Percentiles rank a stretch among this genome's conserved stretches.
Evolutionary conservation across 2,113 vertebrate genomes (phyloP).

Genomic region (Gnathonemus echidnorhynchus): DNA sequence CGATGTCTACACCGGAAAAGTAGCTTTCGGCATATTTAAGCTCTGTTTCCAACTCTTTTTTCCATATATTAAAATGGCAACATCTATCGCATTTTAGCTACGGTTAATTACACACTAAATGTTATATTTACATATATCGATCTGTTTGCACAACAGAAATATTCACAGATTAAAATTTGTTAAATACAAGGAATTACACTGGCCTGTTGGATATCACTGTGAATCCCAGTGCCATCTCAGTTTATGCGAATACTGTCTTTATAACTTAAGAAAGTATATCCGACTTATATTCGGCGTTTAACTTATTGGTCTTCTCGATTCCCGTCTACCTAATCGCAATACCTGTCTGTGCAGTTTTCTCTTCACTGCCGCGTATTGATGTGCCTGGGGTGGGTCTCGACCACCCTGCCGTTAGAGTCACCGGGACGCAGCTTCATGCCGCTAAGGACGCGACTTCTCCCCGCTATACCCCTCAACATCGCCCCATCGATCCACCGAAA

Average conservation of each 20-base stretch:
- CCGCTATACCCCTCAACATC: slow-evolving; percentile 72
- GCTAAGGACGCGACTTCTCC: slow-evolving; percentile 68
- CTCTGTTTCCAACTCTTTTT: neutral
- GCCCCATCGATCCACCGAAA: slow-evolving; percentile 64
- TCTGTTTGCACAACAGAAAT: neutral
- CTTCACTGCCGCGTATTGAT: neutral
- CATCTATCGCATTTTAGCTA: neutral
- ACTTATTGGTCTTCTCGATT: neutral
- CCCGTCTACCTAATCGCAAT: neutral
- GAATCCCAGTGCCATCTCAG: neutral
- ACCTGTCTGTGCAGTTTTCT: neutral
- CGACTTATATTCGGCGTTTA: neutral
- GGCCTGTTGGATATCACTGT: neutral
- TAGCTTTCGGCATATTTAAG: neutral
- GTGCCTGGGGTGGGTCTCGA: slow-evolving; percentile 51
- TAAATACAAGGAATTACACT: neutral
- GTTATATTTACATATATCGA: neutral
- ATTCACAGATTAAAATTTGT: neutral
- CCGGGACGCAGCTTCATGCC: slow-evolving; percentile 54
- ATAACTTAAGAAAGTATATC: neutral
- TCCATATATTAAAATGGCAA: neutral
- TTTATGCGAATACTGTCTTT: neutral
- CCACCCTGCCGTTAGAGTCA: slow-evolving; percentile 38
- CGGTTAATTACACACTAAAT: neutral
- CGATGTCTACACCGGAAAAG: neutral